Evolutionary conservation across 2,888 invertebrate genomes (phyloP), one percentile per base, ranked within the genome.

Genomic region (Chaetogeoica ovagalla): DNA sequence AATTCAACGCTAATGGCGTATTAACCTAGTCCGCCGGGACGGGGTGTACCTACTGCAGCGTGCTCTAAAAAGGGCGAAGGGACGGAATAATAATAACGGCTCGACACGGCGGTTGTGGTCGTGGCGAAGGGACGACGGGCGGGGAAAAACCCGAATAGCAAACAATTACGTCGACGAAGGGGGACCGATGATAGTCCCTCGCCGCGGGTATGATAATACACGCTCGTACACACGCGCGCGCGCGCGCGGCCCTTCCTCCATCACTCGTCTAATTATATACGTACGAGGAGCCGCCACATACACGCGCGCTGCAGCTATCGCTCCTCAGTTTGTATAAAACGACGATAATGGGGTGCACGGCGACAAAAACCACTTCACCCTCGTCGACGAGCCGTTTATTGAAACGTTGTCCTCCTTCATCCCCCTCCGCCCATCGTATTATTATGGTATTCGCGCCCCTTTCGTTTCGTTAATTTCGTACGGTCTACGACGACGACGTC

Each of bases 1-100:
- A 75, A 68, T 68, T 48, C 68, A 76, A 76, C 76, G 76, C 76
- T 76, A 76, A 76, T 76, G 76, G 76, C 76, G 60, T 77, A 69
- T 69, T 77, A 77, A 77, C 69, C 13, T 30, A 30, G 30, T 30
- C 30, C 30, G 30, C 30, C 30, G 30, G 30, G 30, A 30, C 30
- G 30, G 30, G 30, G 30, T 30, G 30, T 4, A 30, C 30, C 30
- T 4, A 30, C 30, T 30, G 30, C 30, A 30, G 30, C 30, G 30
- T 4, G 30, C 30, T 30, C 30, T 1, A n/a, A 30, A 30, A 30
- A 30, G 30, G 30, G 30, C 30, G 30, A 30, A 30, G 30, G 30
- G 30, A 30, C 30, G 30, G 30, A 30, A 30, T 30, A 30, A 30
- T 30, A n/a, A 4, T 30, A 30, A 30, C 30, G 30, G 30, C 30